Evolutionary conservation across 1,140 invertebrate genomes (phyloP).

Genomic region (Ganaspis sp.): DNA sequence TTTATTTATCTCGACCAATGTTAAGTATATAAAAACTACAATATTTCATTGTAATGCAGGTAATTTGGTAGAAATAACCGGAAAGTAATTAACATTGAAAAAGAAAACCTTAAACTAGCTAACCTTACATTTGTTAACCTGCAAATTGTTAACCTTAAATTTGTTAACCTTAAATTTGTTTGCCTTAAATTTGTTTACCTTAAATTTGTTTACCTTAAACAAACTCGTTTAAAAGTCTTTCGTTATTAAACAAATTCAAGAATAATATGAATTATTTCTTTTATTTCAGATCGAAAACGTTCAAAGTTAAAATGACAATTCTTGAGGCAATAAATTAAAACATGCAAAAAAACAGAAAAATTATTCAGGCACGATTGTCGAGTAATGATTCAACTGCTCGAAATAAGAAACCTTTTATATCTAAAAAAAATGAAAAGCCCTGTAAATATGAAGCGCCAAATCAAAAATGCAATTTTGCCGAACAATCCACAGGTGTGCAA

Average conservation of each 20-base stretch:
- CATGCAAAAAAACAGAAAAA: slow-evolving; percentile 23
- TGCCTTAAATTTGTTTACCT: too few relatives aligned
- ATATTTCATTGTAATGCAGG: too few relatives aligned
- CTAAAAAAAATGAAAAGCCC: not conserved
- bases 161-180: too few relatives aligned
- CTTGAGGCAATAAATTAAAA: not conserved
- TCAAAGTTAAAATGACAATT: not conserved
- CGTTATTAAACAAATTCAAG: too few relatives aligned
- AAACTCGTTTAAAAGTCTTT: too few relatives aligned
- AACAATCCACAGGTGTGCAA: not conserved
- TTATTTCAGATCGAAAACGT: not conserved
- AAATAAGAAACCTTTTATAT: not conserved
- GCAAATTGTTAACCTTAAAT: too few relatives aligned
- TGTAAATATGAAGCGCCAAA: not conserved
- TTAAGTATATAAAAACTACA: not conserved
- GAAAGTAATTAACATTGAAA: too few relatives aligned
- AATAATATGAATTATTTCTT: not conserved
- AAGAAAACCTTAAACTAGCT: too few relatives aligned
- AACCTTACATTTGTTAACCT: not conserved
- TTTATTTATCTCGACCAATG: not conserved
- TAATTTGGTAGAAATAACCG: too few relatives aligned
- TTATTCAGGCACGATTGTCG: not conserved
- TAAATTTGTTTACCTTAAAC: too few relatives aligned
- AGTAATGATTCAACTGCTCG: not conserved
- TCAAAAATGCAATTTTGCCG: not conserved